phyloP scores from a whole-genome alignment of 2,113 vertebrate species.

The Zosterops borbonicus region DNA sequence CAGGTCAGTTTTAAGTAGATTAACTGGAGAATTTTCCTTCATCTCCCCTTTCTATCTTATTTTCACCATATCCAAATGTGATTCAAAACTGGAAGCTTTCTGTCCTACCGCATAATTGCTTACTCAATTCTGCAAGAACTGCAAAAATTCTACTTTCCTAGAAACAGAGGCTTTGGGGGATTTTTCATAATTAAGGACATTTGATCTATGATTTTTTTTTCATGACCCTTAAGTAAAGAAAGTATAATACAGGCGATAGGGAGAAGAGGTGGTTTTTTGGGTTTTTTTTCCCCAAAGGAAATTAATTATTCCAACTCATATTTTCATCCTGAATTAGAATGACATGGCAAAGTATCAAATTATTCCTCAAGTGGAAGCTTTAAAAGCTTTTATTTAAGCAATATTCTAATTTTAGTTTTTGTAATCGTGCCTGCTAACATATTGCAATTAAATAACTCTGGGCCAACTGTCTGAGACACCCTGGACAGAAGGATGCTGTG shows the following conservation, averaged over 20 bases:
- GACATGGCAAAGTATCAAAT: not conserved
- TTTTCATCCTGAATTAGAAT: not conserved
- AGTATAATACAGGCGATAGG: not conserved
- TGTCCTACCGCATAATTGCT: not conserved
- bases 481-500: not conserved
- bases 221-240: not conserved
- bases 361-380: not conserved
- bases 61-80: not conserved
- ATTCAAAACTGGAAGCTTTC: not conserved
- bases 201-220: not conserved
- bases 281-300: not conserved
- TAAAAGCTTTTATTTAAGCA: not conserved
- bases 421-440: not conserved
- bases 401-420: not conserved
- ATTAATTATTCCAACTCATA: not conserved
- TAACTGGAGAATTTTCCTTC: not conserved
- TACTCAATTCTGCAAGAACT: not conserved
- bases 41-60: not conserved
- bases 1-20: not conserved
- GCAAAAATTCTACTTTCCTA: not conserved
- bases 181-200: constrained; percentile 15
- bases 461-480: not conserved
- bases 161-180: not conserved
- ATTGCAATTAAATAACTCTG: not conserved
- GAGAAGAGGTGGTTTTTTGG: not conserved